Evolutionary conservation across 2,113 vertebrate species (phyloP), one percentile per base, ranked within the genome.

Genomic region (Protomyctophum bolini): DNA sequence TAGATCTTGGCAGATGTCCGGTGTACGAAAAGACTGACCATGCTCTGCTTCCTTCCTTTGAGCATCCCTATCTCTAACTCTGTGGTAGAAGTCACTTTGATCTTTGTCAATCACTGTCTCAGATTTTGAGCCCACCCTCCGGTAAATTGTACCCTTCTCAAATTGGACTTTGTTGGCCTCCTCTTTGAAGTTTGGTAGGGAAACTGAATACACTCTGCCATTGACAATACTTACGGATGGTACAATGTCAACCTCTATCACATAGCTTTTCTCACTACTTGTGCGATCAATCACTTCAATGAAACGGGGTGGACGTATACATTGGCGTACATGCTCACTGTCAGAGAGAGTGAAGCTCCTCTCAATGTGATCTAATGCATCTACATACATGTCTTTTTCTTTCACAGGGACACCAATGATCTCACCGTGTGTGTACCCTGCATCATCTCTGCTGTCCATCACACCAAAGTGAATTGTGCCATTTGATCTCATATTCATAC

Each of bases 401-500:
- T 28, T 52, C 1, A 95, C 74, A 28, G 87, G 90, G 0, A 95
- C 12, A 11, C 94, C 95, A 59, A 66, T 2, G 3, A 96, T 91
- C 74, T 96, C 92, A 0, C 95, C 94, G 0, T 95, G 94, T 55
- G 86, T 84, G 61, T 84, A 87, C 2, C 3, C 77, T 33, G 11
- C 28, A 15, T 92, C 72, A 10, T 90, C 89, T 8, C 75, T 64
- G 0, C 90, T 93, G 82, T 96, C 94, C 92, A 91, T 90, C 57
- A 96, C 79, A 21, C 94, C 95, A 74, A 95, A 95, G 64, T 95
- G 93, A 79, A 96, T 95, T 68, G 94, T 96, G 0, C 94, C 95
- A 1, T 96, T 96, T 63, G 94, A 91, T 9, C 94, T 88, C 12
- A 93, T 82, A 2, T 96, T 96, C 87, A 96, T 92, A 77, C 94